Base-by-base conservation (phyloP, 2,797 vertebrate genomes). In the Gobio occitaniae region DNA sequence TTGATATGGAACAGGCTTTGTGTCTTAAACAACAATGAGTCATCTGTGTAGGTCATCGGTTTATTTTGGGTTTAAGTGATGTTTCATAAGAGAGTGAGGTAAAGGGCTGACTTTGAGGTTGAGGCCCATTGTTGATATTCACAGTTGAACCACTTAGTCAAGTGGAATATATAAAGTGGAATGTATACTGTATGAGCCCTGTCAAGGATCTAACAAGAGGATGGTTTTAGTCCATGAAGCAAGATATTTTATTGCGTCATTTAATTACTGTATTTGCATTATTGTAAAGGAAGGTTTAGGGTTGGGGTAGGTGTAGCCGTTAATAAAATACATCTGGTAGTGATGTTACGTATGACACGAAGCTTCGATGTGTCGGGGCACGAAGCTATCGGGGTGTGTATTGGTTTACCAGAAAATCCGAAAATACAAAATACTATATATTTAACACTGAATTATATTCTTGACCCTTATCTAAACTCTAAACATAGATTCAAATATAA, bases 91-190 rank as follows among this genome's bases (percentile, higher is more conserved):
- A 79, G 50, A 21, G 15, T 38, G 63, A 17, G n/a, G 48, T 32
- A 48, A 79, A 66, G 6, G 61, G 25, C 13, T 79, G 59, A 79
- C 6, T 65, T 41, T 77, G 36, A 65, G 17, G 16, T 48, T 65
- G 61, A 65, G 25, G 41, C 38, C 56, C 5, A 15, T 50, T 66
- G 61, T 66, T 80, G 17, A 80, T 69, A 16, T 52, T 69, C 65
- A 54, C 4, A 4, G 21, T 17, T 69, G 13, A 80, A 52, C 65
- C 10, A 41, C 48, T 69, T 80, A 50, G 17, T 79, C 44, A 79
- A 48, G 78, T 50, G 44, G 61, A 63, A 29, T 63, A 63, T 78
- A 78, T 19, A 65, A 78, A 63, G 76, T 63, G 76, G 38, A 32
- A 65, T 21, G 65, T 36, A 12, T 47, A 29, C 7, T 38, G 16